Base-by-base conservation (phyloP, 2,113 vertebrate species). In the Sander lucioperca region DNA sequence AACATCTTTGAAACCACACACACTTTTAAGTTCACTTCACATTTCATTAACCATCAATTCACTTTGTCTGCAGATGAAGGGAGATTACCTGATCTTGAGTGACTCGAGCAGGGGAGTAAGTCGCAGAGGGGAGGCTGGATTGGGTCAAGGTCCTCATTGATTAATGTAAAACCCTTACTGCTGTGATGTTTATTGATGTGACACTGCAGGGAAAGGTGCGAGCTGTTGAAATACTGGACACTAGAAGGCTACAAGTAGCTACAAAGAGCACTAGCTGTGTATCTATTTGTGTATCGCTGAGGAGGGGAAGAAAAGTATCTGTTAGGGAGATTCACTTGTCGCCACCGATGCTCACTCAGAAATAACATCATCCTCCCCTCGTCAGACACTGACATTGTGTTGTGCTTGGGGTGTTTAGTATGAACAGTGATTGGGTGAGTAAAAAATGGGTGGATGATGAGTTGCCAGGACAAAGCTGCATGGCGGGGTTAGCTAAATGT, bases 111-210 rank as follows among this genome's bases (percentile, higher is more conserved):
- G 39, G 74, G 45, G 47, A 73, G 10, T 67, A 36, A 78, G 58
- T 56, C 3, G 19, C 64, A 43, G 51, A 63, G 65, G 69, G 65
- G 57, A 51, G 62, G 62, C 25, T 56, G 62, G 77, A 77, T 74
- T 18, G 65, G 83, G 45, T 59, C 87, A 82, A 53, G 79, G 82
- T 84, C 83, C 53, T 87, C 5, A 79, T 82, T 89, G 84, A 92
- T 92, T 81, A 87, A 85, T 83, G 59, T 82, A 84, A 86, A 89
- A 90, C 86, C 86, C 89, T 76, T 63, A 48, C 87, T 36, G 68
- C 79, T 87, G 82, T 58, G 88, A 80, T 67, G 54, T 59, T 76
- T 87, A 89, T 86, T 90, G 63, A 92, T 86, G 80, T 86, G 89
- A 91, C 88, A 74, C 75, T 11, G 51, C 21, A 39, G 54, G 39